These are phyloP conservation scores for Masticophis lateralis DNA, from an alignment of 2,797 vertebrate species.

Conservation along the genomic window DNA sequence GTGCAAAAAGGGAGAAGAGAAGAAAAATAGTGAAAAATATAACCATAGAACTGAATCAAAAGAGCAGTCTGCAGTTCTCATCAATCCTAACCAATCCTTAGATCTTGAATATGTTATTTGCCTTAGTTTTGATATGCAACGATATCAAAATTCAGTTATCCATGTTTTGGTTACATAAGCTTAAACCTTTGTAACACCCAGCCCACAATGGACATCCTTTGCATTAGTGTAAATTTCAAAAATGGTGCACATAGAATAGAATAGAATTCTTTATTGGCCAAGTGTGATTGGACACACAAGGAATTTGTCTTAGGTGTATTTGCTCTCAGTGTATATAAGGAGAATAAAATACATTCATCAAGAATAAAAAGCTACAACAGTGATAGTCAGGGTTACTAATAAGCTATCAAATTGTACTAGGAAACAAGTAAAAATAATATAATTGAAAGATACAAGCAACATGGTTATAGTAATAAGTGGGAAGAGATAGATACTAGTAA, in stretches of 20 bases:
- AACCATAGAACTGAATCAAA: background rate
- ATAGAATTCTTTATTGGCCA: too few species aligned
- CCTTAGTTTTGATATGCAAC: background rate
- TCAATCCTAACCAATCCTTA: background rate
- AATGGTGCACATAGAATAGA: background rate
- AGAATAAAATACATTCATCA: too few species aligned
- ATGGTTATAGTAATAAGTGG: too few species aligned
- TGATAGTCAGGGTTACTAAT: too few species aligned
- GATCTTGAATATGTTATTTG: background rate
- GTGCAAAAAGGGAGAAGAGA: background rate
- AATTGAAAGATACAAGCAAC: too few species aligned
- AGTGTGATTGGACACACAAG: too few species aligned
- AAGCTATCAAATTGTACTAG: too few species aligned
- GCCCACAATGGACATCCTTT: background rate
- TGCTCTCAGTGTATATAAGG: too few species aligned
- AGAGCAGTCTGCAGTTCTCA: background rate
- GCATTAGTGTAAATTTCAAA: background rate
- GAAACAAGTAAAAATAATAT: too few species aligned
- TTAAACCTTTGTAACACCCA: background rate
- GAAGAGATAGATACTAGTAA: too few species aligned
- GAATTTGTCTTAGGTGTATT: too few species aligned
- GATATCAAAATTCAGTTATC: background rate
- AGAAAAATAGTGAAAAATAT: background rate
- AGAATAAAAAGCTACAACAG: too few species aligned
- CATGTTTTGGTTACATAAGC: background rate